Conservation (phyloP, 2,113 vertebrate species). For the Ciconia stormi region DNA sequence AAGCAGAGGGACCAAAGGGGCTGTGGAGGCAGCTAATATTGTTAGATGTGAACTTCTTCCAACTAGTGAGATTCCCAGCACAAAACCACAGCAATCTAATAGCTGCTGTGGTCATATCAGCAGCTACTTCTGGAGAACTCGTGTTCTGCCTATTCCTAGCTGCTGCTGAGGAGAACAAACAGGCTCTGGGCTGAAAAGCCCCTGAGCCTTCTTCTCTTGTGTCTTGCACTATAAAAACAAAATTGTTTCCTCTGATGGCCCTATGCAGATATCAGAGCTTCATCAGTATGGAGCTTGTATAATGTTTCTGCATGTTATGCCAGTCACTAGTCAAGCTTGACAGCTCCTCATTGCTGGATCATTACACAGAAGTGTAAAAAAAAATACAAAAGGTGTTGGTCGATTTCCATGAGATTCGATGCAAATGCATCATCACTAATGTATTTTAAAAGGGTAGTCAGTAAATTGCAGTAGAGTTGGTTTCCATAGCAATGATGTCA, state of each 20-base stretch:
- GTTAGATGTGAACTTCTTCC: not conserved
- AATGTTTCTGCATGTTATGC: not conserved
- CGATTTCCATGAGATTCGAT: not conserved
- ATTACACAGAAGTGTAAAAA: slow-evolving; percentile 3
- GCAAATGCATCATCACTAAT: slow-evolving; percentile 2
- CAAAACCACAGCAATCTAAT: not conserved
- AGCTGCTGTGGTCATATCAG: not conserved
- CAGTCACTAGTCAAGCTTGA: slow-evolving; percentile 2
- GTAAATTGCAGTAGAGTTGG: not conserved
- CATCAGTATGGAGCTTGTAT: not conserved
- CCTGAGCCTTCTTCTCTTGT: not conserved
- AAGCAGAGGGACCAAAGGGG: not conserved
- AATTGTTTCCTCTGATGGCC: not conserved
- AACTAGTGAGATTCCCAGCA: not conserved
- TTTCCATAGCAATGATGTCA: slow-evolving; percentile 24
- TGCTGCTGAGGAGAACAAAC: not conserved
- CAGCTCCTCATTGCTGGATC: not conserved
- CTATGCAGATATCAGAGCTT: not conserved
- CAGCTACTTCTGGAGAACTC: not conserved
- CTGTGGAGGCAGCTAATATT: not conserved
- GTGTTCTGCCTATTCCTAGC: not conserved
- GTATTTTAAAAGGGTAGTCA: not conserved
- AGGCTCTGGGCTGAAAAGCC: not conserved
- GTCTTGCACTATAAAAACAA: not conserved
- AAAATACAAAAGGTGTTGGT: not conserved